Conservation (phyloP, 2,797 vertebrate genomes). For the Taeniopygia guttata region DNA sequence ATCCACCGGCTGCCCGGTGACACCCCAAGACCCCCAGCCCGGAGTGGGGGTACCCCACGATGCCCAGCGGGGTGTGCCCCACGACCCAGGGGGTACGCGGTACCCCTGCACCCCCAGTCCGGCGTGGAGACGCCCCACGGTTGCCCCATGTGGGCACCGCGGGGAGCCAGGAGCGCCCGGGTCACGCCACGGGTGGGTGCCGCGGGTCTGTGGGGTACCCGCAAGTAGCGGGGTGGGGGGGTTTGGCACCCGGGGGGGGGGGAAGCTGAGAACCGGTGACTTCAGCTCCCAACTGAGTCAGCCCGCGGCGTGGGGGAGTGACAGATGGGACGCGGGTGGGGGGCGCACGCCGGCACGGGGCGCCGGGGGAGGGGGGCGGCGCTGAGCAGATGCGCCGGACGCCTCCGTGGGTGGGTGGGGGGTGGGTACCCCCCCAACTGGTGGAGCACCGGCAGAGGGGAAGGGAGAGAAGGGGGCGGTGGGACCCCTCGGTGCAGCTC, state of each 20-base stretch:
- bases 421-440: neutral
- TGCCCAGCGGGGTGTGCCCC: neutral
- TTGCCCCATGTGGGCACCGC: neutral
- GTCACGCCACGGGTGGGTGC: neutral
- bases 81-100: neutral
- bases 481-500: neutral
- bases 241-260: neutral
- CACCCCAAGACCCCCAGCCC: neutral
- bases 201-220: neutral
- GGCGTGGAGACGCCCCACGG: neutral
- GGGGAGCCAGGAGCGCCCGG: neutral
- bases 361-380: neutral
- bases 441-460: neutral
- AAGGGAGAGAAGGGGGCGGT: neutral
- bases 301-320: neutral
- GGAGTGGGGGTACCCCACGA: neutral
- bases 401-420: slow-evolving; percentile 8
- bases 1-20: neutral
- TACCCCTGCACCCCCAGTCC: too few species aligned
- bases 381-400: slow-evolving; percentile 23
- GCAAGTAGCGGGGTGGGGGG: neutral
- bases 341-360: slow-evolving; percentile 3
- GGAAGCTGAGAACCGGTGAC: neutral
- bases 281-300: slow-evolving; percentile 18
- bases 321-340: slow-evolving; percentile 36